Evolutionary conservation across 2,888 invertebrate species (phyloP), one percentile per base, ranked within the genome.

Genomic region (Hirtodrosophila trivittata): DNA sequence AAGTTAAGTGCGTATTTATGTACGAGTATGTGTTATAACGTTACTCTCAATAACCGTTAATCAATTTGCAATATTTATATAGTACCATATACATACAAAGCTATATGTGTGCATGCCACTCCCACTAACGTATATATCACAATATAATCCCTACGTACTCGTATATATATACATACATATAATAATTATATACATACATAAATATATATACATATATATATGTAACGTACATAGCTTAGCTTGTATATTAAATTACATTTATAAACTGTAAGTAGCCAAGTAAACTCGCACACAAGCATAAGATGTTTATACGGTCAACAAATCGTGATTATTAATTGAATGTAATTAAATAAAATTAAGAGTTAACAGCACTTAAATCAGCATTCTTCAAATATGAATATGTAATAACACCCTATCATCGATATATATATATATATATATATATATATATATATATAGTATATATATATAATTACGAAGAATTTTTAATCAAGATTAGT

Each of bases 1-100:
- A 45, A 59, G 46, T 56, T 41, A 55, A 25, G 50, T 47, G 51
- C 62, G 54, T 58, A 51, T 58, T 47, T 58, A 52, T 50, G 43
- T 65, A 64, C 68, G 65, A 54, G 63, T 55, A 64, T 72, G 66
- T 57, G 63, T 55, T 75, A 51, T 54, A 64, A 35, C 47, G 77
- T 75, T 75, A 70, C 35, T 63, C 62, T 59, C 66, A 66, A 66
- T 77, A 77, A 63, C 59, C 58, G 66, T 75, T 73, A 80, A 75
- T 64, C 70, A 39, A 70, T 63, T 72, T 70, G 82, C 77, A 81
- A 81, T 82, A 81, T 78, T 60, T 69, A 75, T 75, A 66, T 75
- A 66, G 52, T 58, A 60, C 41, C 58, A 73, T 13, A 62, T 42
- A 62, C 62, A 69, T 49, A 51, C 30, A 30, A 25, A 25, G 7